Evolutionary conservation across 2,113 vertebrate species (phyloP).

Genomic region (Nothoprocta pentlandii): DNA sequence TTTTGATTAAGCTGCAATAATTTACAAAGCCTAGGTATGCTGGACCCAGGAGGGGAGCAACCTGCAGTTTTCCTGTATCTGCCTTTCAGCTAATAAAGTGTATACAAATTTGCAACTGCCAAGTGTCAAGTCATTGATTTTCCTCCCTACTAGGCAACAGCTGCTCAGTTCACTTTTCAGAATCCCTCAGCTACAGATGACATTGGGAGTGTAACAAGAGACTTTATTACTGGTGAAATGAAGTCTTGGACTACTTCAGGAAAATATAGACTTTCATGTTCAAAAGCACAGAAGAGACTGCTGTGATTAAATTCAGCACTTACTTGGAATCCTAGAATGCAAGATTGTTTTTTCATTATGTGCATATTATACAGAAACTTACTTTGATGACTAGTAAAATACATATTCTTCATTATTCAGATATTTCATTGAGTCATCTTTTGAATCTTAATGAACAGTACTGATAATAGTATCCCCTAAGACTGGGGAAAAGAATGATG

Average conservation of each 20-base stretch:
- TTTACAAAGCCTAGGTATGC: background rate
- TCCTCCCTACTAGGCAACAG: slow-evolving; percentile 17
- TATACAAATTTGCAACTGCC: slow-evolving; percentile 30
- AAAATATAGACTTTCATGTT: background rate
- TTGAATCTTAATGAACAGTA: background rate
- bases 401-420: background rate
- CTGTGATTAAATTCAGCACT: background rate
- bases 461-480: background rate
- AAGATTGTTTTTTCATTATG: background rate
- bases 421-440: background rate
- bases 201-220: background rate
- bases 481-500: background rate
- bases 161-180: slow-evolving; percentile 36
- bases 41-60: background rate
- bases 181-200: slow-evolving; percentile 48
- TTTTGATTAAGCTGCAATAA: background rate
- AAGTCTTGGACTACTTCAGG: background rate
- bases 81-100: slow-evolving; percentile 33
- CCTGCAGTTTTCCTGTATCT: background rate
- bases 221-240: slow-evolving; percentile 45
- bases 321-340: background rate
- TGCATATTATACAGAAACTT: background rate
- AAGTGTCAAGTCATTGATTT: slow-evolving; percentile 23
- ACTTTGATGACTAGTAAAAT: background rate
- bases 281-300: background rate